Evolutionary conservation across 2,113 vertebrate genomes (phyloP), one percentile per base, ranked within the genome.

Genomic region (Herpetotheres cachinnans): DNA sequence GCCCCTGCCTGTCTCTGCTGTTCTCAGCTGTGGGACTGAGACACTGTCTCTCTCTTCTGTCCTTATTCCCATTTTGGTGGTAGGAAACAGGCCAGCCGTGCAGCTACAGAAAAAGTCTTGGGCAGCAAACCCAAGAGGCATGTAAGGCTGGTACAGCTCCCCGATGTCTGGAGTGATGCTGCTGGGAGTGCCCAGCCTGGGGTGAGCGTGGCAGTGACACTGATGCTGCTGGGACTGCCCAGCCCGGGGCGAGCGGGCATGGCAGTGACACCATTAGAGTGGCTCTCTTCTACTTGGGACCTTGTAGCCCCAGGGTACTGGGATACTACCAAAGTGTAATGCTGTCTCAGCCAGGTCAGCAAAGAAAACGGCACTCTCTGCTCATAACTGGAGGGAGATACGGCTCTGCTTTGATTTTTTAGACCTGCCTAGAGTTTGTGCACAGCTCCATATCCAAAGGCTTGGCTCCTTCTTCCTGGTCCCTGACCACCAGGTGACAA

Each of bases 401-500:
- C 0, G 1, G 10, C 32, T 81, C 32, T 56, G 47, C 42, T 85
- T 90, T 79, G 26, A 22, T 50, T 42, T 81, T 73, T 42, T 8
- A 65, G 30, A 58, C 22, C 32, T 81, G 32, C 47, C 24, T 79
- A 6, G 61, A 76, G 29, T 84, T 65, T 72, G 40, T 76, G 55
- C 42, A 10, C 19, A 25, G 7, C 72, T 81, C 36, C 6, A 2
- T 56, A 79, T 67, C 24, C 27, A 77, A 56, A 79, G 40, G 20
- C 27, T 78, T 2, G 0, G 2, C 36, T 74, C 16, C 16, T 21
- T 89, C 19, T 40, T 52, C 44, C 36, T 3, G 3, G 8, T 93
- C 34, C 44, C 78, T 42, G 7, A 80, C 18, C 49, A 85, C 16
- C 81, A 80, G 67, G 46, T 95, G 94, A 95, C 76, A 91, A 59